Evolutionary conservation across 2,888 invertebrate genomes (phyloP), one percentile per base, ranked within the genome.

Genomic region (Drosophila conformis): DNA sequence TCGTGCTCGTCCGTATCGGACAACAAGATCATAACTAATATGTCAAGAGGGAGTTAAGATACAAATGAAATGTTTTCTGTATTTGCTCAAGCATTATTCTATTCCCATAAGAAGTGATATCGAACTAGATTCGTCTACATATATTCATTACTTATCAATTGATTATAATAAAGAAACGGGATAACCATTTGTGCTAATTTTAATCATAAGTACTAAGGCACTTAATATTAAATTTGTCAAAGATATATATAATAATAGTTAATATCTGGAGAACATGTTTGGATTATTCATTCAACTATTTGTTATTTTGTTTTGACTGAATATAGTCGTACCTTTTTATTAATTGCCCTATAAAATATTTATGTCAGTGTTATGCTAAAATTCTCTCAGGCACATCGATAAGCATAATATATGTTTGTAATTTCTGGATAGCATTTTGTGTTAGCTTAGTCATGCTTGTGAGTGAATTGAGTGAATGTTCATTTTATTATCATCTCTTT

Each of bases 161-260:
- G 27, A 27, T 63, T 4, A 40, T 29, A 63, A 33, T 13, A 49
- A n/a, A 36, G 10, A 49, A 68, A 38, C 21, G 10, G 33, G 46
- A 48, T 68, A 33, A 48, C 35, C 27, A n/a, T 46, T 36, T 33
- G 4, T 48, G 48, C 15, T 38, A 54, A 48, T 66, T 31, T 15
- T 53, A 25, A 46, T 66, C 31, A 31, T 29, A 18, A 48, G 27
- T 46, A 27, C 15, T 33, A 11, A 13, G 11, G n/a, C 35, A 64
- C 53, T 36, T 25, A 31, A n/a, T 65, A 10, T 15, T 5, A n/a
- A 48, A 6, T 60, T 36, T 29, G 7, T 29, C 1, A 21, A 13
- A 46, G 21, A 33, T 33, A 33, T 11, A 11, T 11, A 11, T 33
- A 54, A 31, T 21, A 25, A 10, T 25, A 15, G 2, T 21, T 15